Percentiles rank a stretch among this genome's conserved stretches.
phyloP scores from a whole-genome alignment of 2,113 vertebrate species.

The Emydura subglobosa region DNA sequence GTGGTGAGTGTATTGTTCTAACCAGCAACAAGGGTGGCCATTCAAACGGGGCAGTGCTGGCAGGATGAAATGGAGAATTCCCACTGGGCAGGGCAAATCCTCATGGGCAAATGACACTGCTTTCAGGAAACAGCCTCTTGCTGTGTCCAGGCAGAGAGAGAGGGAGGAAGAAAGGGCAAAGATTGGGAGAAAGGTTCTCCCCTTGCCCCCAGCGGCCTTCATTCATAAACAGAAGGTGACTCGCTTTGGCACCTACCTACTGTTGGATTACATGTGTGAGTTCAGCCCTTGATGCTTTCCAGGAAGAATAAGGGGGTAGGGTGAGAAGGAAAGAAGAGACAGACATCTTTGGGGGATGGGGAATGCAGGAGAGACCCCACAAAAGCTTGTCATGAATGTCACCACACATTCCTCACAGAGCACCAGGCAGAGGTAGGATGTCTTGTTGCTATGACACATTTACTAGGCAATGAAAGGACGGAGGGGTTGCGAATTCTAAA shows the following conservation, averaged over 20 bases:
- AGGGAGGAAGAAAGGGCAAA: neutral
- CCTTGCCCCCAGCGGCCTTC: neutral
- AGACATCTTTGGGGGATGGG: neutral
- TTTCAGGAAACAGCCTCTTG: neutral
- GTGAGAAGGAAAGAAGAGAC: neutral
- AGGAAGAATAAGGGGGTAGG: neutral
- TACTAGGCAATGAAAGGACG: neutral
- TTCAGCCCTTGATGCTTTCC: neutral
- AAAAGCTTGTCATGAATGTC: conserved; percentile 21
- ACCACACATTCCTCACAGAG: neutral
- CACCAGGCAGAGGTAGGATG: neutral
- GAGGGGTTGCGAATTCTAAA: conserved; percentile 8
- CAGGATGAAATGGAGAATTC: neutral
- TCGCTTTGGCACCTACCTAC: no score
- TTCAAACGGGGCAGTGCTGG: neutral
- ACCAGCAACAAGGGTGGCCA: neutral
- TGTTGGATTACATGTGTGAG: neutral
- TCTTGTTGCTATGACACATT: conserved; percentile 40
- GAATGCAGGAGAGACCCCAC: neutral
- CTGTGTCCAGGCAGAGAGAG: neutral
- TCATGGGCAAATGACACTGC: neutral
- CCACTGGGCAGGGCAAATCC: neutral
- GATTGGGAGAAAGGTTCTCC: neutral
- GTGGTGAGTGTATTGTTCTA: neutral
- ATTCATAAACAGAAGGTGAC: neutral